Percentiles rank a stretch among this genome's conserved stretches.
Conservation (phyloP, 1,140 invertebrate species). For the Drosophila tsacasi region DNA sequence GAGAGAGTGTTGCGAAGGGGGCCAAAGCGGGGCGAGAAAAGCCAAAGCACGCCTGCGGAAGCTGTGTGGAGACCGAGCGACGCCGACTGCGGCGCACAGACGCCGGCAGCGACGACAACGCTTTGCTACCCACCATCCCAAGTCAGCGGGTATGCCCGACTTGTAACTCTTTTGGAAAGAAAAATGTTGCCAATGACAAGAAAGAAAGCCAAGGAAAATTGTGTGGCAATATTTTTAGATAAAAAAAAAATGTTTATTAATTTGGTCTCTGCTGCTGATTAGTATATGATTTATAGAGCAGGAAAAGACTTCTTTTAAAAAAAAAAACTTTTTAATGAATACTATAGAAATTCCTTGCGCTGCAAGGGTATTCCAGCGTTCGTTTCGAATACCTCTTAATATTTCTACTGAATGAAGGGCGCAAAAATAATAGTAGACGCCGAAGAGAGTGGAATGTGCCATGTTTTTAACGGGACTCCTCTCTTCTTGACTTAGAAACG, state of each 20-base stretch:
- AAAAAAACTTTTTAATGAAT: too few species aligned
- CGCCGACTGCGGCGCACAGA: constrained; percentile 44
- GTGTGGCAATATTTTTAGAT: too few species aligned
- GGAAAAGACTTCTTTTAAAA: too few species aligned
- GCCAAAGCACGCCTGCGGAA: constrained; percentile 52
- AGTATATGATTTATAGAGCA: too few species aligned
- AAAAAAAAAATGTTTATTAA: too few species aligned
- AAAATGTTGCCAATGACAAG: too few species aligned
- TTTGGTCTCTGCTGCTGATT: too few species aligned
- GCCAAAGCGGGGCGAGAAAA: constrained; percentile 29
- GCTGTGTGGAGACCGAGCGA: constrained; percentile 64
- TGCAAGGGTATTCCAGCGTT: not conserved
- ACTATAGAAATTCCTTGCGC: not conserved
- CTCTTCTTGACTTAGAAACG: not conserved
- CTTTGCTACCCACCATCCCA: not conserved
- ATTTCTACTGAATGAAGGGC: constrained; percentile 59
- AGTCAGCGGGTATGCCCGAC: not conserved
- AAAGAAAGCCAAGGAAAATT: too few species aligned
- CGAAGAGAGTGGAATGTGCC: not conserved
- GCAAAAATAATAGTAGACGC: constrained; percentile 54
- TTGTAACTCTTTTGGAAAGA: too few species aligned
- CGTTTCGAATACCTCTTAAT: not conserved
- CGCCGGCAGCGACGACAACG: not conserved
- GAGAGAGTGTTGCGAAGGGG: constrained; percentile 3
- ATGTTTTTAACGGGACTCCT: not conserved